Conservation (phyloP, 2,113 vertebrate genomes). For the Actinemys pallida region DNA sequence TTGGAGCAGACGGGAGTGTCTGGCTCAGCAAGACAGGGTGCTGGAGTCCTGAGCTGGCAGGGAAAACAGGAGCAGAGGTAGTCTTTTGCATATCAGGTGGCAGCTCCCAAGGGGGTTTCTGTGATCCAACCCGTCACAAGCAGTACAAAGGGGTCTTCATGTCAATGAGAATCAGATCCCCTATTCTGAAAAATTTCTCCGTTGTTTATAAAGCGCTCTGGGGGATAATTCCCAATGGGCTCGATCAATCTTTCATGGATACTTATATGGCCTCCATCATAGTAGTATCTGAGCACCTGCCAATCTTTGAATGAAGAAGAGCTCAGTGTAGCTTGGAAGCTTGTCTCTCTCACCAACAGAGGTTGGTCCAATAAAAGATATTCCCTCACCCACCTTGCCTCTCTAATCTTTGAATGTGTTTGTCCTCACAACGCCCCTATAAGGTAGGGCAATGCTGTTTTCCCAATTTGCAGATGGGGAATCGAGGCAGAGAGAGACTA, state of each 20-base stretch:
- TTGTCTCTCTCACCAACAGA: accelerated
- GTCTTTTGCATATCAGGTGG: too few species aligned
- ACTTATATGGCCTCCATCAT: not conserved
- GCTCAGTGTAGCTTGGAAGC: not conserved
- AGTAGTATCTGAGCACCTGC: not conserved
- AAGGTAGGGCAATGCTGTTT: not conserved
- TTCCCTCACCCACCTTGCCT: accelerated
- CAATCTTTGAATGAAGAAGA: not conserved
- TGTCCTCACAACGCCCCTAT: not conserved
- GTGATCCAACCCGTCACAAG: too few species aligned
- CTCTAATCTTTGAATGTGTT: not conserved
- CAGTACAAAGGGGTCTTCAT: not conserved
- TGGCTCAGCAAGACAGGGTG: too few species aligned
- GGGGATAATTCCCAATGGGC: not conserved
- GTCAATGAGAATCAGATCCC: not conserved
- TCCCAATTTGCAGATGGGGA: not conserved
- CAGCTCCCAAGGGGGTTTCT: too few species aligned
- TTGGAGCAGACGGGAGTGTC: too few species aligned
- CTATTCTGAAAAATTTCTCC: not conserved
- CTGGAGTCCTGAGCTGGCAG: too few species aligned
- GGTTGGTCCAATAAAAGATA: accelerated
- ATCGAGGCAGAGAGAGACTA: not conserved
- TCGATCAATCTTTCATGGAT: not conserved
- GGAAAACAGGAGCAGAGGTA: too few species aligned
- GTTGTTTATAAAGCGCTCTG: accelerated